phyloP scores from a whole-genome alignment of 2,888 invertebrate genomes.

The Coelopa pilipes region DNA sequence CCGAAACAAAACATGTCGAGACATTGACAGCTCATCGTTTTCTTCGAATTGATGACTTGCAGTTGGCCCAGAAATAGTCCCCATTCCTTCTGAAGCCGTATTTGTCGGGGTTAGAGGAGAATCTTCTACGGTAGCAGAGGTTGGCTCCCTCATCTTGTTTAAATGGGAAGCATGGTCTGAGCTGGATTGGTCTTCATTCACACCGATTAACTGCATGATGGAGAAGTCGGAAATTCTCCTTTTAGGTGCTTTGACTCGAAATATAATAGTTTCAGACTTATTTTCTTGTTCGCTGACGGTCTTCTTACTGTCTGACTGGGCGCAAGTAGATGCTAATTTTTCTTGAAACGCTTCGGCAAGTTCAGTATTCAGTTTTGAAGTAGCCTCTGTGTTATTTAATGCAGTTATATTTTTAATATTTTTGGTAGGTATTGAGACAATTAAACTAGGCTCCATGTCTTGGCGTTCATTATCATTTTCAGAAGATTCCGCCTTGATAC shows the following conservation, averaged over 20 bases:
- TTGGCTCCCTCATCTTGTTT: too few relatives aligned
- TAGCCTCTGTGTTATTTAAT: not conserved
- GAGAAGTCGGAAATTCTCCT: not conserved
- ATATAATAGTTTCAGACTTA: not conserved
- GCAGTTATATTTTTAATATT: conserved; percentile 4
- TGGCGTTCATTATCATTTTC: not conserved
- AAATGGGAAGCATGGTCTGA: too few relatives aligned
- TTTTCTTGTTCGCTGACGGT: too few relatives aligned
- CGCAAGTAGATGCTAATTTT: not conserved
- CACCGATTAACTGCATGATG: conserved; percentile 2
- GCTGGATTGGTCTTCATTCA: too few relatives aligned
- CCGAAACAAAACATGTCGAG: conserved; percentile 11
- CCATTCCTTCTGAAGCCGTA: not conserved
- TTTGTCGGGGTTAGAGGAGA: too few relatives aligned
- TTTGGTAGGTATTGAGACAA: conserved; percentile 13
- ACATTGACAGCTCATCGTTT: conserved; percentile 12
- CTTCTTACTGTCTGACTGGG: too few relatives aligned
- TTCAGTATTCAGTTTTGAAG: not conserved
- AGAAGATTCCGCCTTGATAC: not conserved
- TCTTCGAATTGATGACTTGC: conserved; percentile 9
- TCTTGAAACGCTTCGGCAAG: not conserved
- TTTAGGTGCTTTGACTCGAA: not conserved
- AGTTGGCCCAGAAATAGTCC: not conserved
- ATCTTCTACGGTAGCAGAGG: too few relatives aligned
- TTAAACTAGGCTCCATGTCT: not conserved